Evolutionary conservation across 2,888 invertebrate species (phyloP), one percentile per base, ranked within the genome.

Genomic region (Hartigia nigra): DNA sequence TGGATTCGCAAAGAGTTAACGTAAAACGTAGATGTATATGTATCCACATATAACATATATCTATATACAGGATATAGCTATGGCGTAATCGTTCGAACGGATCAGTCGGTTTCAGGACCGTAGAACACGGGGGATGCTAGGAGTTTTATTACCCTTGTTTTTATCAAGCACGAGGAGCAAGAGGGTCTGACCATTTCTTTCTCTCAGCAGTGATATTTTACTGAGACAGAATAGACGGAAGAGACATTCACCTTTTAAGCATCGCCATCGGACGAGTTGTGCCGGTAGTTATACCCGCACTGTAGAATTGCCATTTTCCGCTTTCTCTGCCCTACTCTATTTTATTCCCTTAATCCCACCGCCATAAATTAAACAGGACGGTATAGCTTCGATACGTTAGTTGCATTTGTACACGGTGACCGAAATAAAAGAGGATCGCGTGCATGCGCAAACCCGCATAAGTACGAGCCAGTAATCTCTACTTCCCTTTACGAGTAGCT

Each of bases 281-380:
- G 76, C 81, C 82, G 82, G 82, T 86, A 87, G 88, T 87, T 86
- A 82, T 55, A 23, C 83, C 87, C 86, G 86, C 86, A 86, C 83
- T 88, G 90, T 87, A 86, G 86, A 87, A 89, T 90, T 87, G 89
- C 88, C 87, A 87, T 88, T 89, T 90, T 87, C 88, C 87, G 86
- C 76, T 83, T 80, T 74, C 82, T 79, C 81, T 83, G 2, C 23
- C 9, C 23, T 2, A 9, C 84, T 75, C 84, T 84, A 83, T 85
- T 87, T 87, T 81, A 85, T 86, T 89, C 88, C 87, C 88, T 84
- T 89, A 88, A 89, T 89, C 88, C 88, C 88, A 84, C 80, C 81
- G 84, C 87, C 85, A 87, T 89, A 90, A 89, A 89, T 89, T 88
- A 89, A 81, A 81, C 81, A 74, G 83, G 85, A 86, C 86, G 86